These are phyloP conservation scores for Megaleporinus macrocephalus DNA, from an alignment of 2,113 vertebrate species.

Conservation along the genomic window DNA sequence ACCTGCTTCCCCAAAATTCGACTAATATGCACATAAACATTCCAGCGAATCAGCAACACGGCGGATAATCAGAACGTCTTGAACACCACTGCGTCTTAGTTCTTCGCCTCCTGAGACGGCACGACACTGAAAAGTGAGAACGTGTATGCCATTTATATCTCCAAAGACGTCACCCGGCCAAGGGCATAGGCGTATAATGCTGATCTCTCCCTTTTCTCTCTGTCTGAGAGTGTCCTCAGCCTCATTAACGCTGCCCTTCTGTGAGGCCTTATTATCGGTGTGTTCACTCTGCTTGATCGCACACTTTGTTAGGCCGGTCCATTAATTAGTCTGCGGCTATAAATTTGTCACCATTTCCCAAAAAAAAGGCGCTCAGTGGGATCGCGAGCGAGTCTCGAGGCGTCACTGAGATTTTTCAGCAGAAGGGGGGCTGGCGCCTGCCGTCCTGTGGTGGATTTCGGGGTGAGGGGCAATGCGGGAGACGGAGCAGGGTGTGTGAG, in stretches of 20 bases:
- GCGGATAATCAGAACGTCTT: background rate
- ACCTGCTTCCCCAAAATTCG: too few species aligned
- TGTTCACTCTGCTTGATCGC: background rate
- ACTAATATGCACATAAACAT: background rate
- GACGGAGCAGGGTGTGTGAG: background rate
- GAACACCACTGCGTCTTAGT: background rate
- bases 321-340: slow-evolving; percentile 4
- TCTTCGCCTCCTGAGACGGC: background rate
- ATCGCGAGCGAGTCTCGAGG: background rate
- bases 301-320: background rate
- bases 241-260: background rate
- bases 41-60: background rate
- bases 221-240: background rate
- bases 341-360: background rate
- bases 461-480: background rate
- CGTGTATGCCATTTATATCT: background rate
- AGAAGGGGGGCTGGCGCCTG: background rate
- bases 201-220: background rate
- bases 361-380: background rate
- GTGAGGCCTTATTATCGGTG: slow-evolving; percentile 2
- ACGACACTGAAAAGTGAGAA: background rate
- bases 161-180: background rate
- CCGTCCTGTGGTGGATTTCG: slow-evolving; percentile 2
- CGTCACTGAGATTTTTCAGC: background rate
- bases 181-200: background rate